Evolutionary conservation across 2,888 invertebrate genomes (phyloP).

Genomic region (Cataglyphis cursor): DNA sequence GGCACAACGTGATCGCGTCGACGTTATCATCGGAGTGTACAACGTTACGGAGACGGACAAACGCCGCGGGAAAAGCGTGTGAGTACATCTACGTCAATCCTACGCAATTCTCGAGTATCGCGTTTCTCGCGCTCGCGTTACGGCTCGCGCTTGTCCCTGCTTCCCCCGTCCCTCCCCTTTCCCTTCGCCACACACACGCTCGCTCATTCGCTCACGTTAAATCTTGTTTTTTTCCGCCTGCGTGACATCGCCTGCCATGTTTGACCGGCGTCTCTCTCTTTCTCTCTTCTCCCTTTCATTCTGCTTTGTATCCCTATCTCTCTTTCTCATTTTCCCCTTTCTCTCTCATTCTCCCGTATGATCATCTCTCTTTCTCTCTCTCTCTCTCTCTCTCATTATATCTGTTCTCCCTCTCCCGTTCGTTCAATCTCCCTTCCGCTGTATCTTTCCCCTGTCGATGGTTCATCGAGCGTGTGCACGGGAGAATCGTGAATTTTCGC

Average conservation of each 20-base stretch:
- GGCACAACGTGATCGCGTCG: neutral
- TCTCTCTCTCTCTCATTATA: slow-evolving; percentile 27
- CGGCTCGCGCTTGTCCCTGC: neutral
- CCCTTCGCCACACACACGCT: neutral
- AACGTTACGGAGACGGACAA: neutral
- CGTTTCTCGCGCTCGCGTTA: neutral
- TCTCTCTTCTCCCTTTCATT: slow-evolving; percentile 47
- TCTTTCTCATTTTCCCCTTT: slow-evolving; percentile 32
- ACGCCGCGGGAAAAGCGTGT: slow-evolving; percentile 30
- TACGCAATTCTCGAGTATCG: slow-evolving; percentile 31
- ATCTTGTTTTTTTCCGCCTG: slow-evolving; percentile 77
- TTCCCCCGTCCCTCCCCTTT: neutral
- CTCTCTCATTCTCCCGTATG: slow-evolving; percentile 41
- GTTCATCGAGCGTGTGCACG: slow-evolving; percentile 41
- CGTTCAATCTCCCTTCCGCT: neutral
- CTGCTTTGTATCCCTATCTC: slow-evolving; percentile 53
- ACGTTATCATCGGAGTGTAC: slow-evolving; percentile 1
- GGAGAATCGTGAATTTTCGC: slow-evolving; percentile 69
- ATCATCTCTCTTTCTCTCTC: slow-evolving; percentile 28
- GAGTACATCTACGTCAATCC: slow-evolving; percentile 45
- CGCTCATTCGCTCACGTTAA: slow-evolving; percentile 55
- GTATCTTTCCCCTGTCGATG: neutral
- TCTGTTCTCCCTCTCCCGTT: neutral
- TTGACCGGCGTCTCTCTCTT: slow-evolving; percentile 72
- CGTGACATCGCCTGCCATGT: slow-evolving; percentile 77